Conservation (phyloP, 1,140 invertebrate species). For the Diachasmimorpha longicaudata region DNA sequence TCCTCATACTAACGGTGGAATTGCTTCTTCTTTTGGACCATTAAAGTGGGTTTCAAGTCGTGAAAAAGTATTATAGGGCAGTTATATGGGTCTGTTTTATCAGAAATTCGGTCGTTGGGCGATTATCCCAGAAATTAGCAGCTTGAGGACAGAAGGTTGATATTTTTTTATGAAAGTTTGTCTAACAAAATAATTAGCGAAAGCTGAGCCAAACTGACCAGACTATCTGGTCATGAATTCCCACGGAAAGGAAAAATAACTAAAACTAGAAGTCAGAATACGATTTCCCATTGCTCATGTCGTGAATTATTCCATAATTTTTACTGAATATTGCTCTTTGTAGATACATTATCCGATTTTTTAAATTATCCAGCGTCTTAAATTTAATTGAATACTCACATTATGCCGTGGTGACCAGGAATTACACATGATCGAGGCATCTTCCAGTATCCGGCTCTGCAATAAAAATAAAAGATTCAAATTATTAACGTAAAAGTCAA, state of each 20-base stretch:
- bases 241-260: no score
- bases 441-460: constrained; percentile 86
- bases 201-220: no score
- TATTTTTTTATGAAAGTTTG: no score
- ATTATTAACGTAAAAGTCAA: neutral
- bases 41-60: neutral
- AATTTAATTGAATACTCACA: constrained; percentile 67
- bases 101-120: neutral
- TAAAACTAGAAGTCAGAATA: no score
- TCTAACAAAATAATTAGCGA: no score
- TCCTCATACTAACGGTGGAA: neutral
- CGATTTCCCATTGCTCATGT: no score
- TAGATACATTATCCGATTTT: no score
- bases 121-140: neutral
- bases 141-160: no score
- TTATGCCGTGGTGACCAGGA: constrained; percentile 87
- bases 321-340: no score
- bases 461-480: constrained; percentile 55
- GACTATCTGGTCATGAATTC: no score
- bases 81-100: neutral
- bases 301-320: no score
- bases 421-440: constrained; percentile 87
- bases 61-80: neutral
- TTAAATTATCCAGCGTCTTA: no score
- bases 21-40: neutral